Evolutionary conservation across 2,888 invertebrate genomes (phyloP), one percentile per base, ranked within the genome.

Genomic region (Agriopis leucophaearia): DNA sequence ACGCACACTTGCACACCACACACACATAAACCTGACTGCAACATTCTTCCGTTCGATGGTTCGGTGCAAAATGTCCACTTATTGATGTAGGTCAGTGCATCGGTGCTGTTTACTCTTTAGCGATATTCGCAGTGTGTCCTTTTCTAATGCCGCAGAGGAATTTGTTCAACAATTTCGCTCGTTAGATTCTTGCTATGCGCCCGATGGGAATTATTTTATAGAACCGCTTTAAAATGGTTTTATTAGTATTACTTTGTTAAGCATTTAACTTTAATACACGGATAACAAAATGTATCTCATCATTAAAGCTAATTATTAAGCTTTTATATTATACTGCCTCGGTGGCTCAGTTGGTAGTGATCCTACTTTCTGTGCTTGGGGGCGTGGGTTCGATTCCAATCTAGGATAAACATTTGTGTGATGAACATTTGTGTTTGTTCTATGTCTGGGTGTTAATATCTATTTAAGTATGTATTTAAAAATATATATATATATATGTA

Each of bases 61-160:
- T 80, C 79, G 76, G 79, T 76, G 84, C 85, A 76, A 83, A 87
- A 84, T 87, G 85, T 86, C 86, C 87, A 88, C 82, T 86, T 86
- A 87, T 90, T 91, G 91, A 91, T 91, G 91, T 91, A 91, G 91
- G 91, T 91, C 91, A 91, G 82, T 82, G 74, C 73, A 69, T 71
- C 78, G 71, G 75, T 73, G 74, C 79, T 80, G 69, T 67, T 89
- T 76, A 69, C 78, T 71, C 85, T n/a, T 59, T 62, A 57, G 40
- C 50, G 6, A 12, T 7, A 35, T 8, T 15, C 15, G 70, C 66
- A 61, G 35, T 65, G 58, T 48, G 64, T 85, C 85, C 64, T 81
- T 6, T 71, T 88, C 83, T 59, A 79, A 66, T 62, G 69, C 78
- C 72, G 71, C 71, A 75, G 73, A 77, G 82, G 86, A 86, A 86